Base-by-base conservation (phyloP, 2,113 vertebrate genomes). In the Pedetes capensis region DNA sequence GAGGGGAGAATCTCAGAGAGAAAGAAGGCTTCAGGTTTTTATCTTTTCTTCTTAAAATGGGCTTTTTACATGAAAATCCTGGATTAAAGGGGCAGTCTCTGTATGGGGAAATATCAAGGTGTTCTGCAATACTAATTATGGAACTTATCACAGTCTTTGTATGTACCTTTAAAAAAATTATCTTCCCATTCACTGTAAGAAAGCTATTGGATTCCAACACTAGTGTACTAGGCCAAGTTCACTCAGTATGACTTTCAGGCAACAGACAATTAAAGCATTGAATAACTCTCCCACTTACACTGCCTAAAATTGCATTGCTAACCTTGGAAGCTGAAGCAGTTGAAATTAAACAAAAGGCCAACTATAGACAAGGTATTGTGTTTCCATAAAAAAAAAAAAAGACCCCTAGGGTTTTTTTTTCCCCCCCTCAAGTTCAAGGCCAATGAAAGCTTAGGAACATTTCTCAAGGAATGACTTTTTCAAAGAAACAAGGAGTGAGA, bases 381-480 rank as follows among this genome's bases (percentile, higher is more conserved):
- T 39, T 95, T 91, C 75, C 69, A 76, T 37, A 10, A 22, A 89
- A 64, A 97, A 96, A n/a, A n/a, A 75, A 64, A 97, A 96, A 83
- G 0, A 5, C 29, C 23, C 63, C 87, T 75, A 1, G 34, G 42
- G 47, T 95, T 97, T 69, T 29, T 42, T 84, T 93, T 11, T n/a
- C n/a, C n/a, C n/a, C n/a, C n/a, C n/a, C n/a, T 68, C 39, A 39
- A 75, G 32, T 92, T 63, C n/a, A 61, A 92, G 87, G 85, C 9
- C 37, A 94, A 34, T 8, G n/a, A 97, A 95, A 42, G 1, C 68
- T 63, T 80, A 84, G 13, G 34, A 76, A 76, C 64, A 12, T 63
- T 91, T 93, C 39, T 57, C 29, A 81, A 85, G 34, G 92, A 91
- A 23, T 16, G 18, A 39, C 18, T 63, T 92, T 95, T 64, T 79